A percentile compares a stretch with the other conserved stretches of the same genome.
These are phyloP conservation scores for Globodera rostochiensis DNA, from an alignment of 1,140 invertebrate genomes.

Conservation along the genomic window DNA sequence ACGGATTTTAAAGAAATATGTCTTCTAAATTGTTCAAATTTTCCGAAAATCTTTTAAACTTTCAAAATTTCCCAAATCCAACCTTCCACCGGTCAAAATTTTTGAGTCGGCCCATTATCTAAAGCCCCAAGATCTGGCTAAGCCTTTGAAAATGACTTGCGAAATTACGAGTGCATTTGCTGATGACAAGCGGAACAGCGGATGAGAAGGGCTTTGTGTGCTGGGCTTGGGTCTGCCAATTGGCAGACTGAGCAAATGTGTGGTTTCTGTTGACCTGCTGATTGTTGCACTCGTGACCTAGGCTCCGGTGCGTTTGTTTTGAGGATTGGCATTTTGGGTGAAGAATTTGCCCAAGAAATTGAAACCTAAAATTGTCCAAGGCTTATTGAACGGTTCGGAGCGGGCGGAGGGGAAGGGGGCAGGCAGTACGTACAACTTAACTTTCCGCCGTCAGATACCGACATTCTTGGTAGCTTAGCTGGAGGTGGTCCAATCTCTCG, in stretches of 20 bases:
- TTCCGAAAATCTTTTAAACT: no score
- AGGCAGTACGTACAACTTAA: not conserved
- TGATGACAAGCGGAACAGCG: conserved; percentile 29
- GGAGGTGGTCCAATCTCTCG: not conserved
- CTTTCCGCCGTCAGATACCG: conserved; percentile 16
- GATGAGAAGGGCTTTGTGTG: conserved; percentile 15
- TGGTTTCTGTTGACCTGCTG: not conserved
- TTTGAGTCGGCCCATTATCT: no score
- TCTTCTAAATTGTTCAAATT: no score
- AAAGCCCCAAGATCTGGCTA: no score
- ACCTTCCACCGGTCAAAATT: no score
- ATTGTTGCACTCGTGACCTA: not conserved
- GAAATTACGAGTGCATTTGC: conserved; percentile 29
- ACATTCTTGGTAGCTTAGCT: conserved; percentile 24
- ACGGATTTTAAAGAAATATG: no score
- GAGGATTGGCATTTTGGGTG: not conserved
- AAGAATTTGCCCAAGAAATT: not conserved
- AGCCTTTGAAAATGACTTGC: no score
- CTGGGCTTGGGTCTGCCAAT: conserved; percentile 15
- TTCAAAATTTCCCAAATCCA: no score
- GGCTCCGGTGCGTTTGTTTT: not conserved
- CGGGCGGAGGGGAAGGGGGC: not conserved
- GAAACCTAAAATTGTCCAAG: not conserved
- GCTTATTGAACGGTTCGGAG: not conserved
- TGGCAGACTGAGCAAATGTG: conserved; percentile 24